Base-by-base conservation (phyloP, 2,113 vertebrate genomes). In the Fregata magnificens region DNA sequence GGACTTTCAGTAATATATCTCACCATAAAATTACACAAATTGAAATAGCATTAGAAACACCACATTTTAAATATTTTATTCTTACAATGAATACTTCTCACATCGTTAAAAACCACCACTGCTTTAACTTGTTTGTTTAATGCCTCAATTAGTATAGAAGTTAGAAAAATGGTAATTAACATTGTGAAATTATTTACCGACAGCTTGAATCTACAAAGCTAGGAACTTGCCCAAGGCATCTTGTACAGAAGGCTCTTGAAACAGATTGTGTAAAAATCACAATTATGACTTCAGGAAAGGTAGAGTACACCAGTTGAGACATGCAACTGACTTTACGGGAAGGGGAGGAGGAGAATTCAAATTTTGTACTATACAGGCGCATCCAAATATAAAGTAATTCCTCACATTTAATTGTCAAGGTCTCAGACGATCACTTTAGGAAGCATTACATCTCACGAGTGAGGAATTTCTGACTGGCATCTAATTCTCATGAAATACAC, bases 161-260 rank as follows among this genome's bases (percentile, higher is more conserved):
- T 89, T 97, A 70, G 78, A 97, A 88, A 97, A 97, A 96, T 90
- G 73, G 92, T 97, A 98, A 98, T 97, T 97, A 98, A 97, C 87
- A 90, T 17, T 67, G 90, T 47, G 87, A 95, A 97, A 97, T 98
- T 98, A 97, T 95, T 95, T 97, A 97, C 90, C 13, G 86, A 98
- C 96, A 98, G 95, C 95, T 97, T 97, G 81, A 95, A 96, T 96
- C 73, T 97, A 97, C 92, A 97, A 95, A 97, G 97, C 90, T 92
- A 96, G 69, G 50, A 96, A 87, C 96, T 93, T 47, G 96, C 97
- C 97, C 93, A 87, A 95, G 96, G 96, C 97, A 80, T 44, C 90
- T 80, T 88, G 96, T 95, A 96, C 93, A 97, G 90, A 97, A 97
- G 92, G 88, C 89, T 97, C 96, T 96, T 81, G 95, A 80, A 95